These are phyloP conservation scores for Phaethon lepturus DNA, from an alignment of 2,113 vertebrate genomes.

Conservation along the genomic window DNA sequence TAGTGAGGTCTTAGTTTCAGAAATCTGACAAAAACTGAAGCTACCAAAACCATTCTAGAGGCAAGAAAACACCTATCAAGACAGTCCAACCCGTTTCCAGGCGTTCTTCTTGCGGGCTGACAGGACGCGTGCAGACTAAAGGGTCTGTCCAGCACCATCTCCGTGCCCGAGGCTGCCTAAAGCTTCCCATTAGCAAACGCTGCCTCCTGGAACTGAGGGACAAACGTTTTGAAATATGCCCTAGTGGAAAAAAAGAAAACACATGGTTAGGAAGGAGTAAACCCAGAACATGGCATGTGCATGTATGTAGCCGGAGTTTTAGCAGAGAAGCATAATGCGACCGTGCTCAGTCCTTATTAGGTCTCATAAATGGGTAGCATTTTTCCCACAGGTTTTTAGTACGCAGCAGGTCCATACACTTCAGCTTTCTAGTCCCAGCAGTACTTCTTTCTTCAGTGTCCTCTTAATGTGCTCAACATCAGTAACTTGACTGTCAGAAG, in stretches of 20 bases:
- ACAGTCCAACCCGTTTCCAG: slow-evolving; percentile 57
- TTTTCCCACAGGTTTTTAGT: neutral
- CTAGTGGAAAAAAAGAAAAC: slow-evolving; percentile 74
- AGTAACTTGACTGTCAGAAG: neutral
- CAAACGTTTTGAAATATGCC: slow-evolving; percentile 95
- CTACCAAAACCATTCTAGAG: slow-evolving; percentile 15
- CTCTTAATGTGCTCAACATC: neutral
- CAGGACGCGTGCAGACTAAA: slow-evolving; percentile 21
- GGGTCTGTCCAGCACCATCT: slow-evolving; percentile 53
- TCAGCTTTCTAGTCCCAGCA: neutral
- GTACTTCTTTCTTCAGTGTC: neutral
- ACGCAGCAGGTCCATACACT: neutral
- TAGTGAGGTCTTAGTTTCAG: neutral
- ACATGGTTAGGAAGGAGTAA: slow-evolving; percentile 53
- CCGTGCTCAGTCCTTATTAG: neutral
- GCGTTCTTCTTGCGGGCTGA: slow-evolving; percentile 47
- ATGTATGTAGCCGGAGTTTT: neutral
- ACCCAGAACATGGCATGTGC: neutral
- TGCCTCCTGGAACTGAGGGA: slow-evolving; percentile 98
- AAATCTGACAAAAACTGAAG: slow-evolving; percentile 1
- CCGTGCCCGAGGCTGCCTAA: slow-evolving; percentile 71
- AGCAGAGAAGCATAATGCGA: neutral
- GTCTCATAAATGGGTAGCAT: neutral
- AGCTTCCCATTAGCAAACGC: slow-evolving; percentile 98
- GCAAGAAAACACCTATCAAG: slow-evolving; percentile 19